Conservation (phyloP, 2,113 vertebrate genomes). For the Aleadryas rufinucha region DNA sequence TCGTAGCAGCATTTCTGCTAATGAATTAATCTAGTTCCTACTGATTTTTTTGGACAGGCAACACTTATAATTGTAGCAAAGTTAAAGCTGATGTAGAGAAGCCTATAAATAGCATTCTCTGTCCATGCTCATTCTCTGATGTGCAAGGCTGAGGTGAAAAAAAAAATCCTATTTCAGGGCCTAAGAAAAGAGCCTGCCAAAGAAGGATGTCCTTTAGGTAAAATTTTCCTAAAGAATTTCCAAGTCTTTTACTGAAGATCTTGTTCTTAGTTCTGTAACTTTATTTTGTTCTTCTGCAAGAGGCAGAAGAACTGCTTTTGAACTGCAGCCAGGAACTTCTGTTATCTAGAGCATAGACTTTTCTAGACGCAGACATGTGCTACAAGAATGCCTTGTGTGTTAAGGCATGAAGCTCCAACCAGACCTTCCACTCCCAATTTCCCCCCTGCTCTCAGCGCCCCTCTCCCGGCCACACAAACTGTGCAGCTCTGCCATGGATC, state of each 20-base stretch:
- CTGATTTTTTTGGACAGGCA: background rate
- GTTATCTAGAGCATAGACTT: background rate
- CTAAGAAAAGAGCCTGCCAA: background rate
- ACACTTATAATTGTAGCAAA: background rate
- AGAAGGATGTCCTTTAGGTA: background rate
- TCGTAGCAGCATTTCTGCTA: background rate
- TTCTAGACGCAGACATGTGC: background rate
- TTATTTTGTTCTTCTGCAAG: slow-evolving; percentile 23
- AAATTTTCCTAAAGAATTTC: background rate
- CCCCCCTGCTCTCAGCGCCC: background rate
- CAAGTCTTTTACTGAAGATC: background rate
- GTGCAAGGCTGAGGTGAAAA: background rate
- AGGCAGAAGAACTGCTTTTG: background rate
- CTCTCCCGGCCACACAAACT: background rate
- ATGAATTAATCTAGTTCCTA: background rate
- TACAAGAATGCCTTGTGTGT: background rate
- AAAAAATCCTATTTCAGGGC: background rate
- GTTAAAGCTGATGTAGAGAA: background rate
- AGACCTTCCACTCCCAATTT: background rate
- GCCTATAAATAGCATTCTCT: background rate
- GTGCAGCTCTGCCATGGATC: background rate
- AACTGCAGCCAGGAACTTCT: background rate
- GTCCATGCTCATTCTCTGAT: slow-evolving; percentile 10
- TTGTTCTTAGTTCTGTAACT: slow-evolving; percentile 33
- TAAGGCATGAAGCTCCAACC: background rate